A percentile compares a stretch with the other conserved stretches of the same genome.
Conservation (phyloP, 2,888 invertebrate species). For the Liposcelis brunnea region DNA sequence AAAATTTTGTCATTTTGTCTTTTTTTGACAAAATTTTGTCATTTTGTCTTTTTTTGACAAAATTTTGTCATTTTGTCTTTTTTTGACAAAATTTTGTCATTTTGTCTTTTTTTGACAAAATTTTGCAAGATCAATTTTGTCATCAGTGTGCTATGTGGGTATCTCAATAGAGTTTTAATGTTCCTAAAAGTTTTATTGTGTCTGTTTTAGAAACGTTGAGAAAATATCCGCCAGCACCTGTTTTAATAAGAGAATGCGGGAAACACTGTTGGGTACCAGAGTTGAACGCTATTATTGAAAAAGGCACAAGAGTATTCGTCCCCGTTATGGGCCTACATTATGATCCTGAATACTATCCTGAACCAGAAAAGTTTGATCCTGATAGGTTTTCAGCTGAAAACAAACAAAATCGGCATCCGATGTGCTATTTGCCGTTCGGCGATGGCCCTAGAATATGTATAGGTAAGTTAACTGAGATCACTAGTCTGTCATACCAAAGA, state of each 20-base stretch:
- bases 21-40: too few species aligned
- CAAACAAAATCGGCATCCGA: neutral
- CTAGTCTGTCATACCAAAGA: too few species aligned
- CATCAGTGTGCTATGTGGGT: too few species aligned
- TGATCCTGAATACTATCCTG: constrained; percentile 11
- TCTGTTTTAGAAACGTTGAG: neutral
- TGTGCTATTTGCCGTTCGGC: constrained; percentile 11
- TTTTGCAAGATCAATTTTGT: too few species aligned
- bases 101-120: too few species aligned
- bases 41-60: too few species aligned
- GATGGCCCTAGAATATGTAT: constrained; percentile 12
- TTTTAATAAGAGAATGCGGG: neutral
- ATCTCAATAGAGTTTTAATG: too few species aligned
- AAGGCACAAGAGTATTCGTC: constrained; percentile 1
- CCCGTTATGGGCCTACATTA: constrained; percentile 8
- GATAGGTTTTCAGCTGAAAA: constrained; percentile 11
- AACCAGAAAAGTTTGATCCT: constrained; percentile 12
- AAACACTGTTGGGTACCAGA: neutral
- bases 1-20: too few species aligned
- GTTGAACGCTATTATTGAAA: neutral
- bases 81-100: too few species aligned
- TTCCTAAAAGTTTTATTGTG: too few species aligned
- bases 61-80: too few species aligned
- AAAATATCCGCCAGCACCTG: neutral
- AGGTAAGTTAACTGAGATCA: constrained; percentile 9